Base-by-base conservation (phyloP, 1,140 invertebrate species). In the Bombus breviceps region DNA sequence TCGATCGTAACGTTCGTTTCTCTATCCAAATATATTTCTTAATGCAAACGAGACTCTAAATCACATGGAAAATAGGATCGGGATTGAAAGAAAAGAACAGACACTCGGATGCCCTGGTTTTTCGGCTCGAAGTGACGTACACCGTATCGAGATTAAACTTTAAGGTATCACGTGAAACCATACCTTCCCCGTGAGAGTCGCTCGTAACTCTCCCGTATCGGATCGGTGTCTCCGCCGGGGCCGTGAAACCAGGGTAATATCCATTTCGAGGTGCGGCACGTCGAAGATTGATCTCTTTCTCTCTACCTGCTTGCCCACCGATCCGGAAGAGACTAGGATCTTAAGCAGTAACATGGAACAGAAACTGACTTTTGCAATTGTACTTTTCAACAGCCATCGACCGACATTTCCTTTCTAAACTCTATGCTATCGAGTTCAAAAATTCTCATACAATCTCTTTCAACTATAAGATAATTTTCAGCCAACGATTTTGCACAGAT, bases 81-180 rank as follows among this genome's bases (percentile, higher is more conserved):
- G 34, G n/a, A 77, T 77, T 47, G n/a, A 41, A 57, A 69, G 43
- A 43, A 32, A 9, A 53, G 28, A 32, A 41, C 32, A 32, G 13
- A 53, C 9, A n/a, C 15, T 53, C 32, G n/a, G 28, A 25, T 47
- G 53, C 32, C 22, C 68, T 15, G 76, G 53, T 85, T 85, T 85
- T 85, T 85, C 57, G 76, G 47, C 22, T 32, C 37, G 57, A 68
- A 39, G 68, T 37, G 83, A 85, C 76, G 77, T 80, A 80, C 77
- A 80, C 64, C 78, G 88, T 80, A 84, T 86, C 81, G 74, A 88
- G 87, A 90, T 89, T 90, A 90, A 89, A 91, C 81, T 90, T 90
- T 89, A 91, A 91, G 76, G 88, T 87, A 88, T 89, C 86, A 86
- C 74, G 86, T 85, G 89, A 89, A 91, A 91, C 84, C 88, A 82